Base-by-base conservation (phyloP, 2,797 vertebrate species). In the Streptopelia turtur region DNA sequence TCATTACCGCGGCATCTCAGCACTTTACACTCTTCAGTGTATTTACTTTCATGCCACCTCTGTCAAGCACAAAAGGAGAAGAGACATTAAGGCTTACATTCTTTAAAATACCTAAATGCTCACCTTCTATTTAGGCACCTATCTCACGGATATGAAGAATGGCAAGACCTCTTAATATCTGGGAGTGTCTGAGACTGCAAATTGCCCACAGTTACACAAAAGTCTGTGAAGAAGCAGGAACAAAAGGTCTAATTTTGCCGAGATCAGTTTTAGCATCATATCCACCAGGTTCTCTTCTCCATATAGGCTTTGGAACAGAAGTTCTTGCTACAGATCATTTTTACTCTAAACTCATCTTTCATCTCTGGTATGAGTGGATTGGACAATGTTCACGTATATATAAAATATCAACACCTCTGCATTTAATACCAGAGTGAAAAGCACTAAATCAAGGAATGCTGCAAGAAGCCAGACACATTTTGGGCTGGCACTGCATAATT, bases 51-150 rank as follows among this genome's bases (percentile, higher is more conserved):
- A 91, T 71, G 94, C 83, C 66, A 94, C 93, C 87, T 92, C 95
- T 92, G 87, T 95, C 96, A 97, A 93, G 94, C 89, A 95, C 95
- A 94, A 94, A 95, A 89, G 95, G 55, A 95, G 93, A 78, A 71
- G 71, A 96, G 89, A 95, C 56, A 94, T 93, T 80, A 47, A 95
- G 77, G 82, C 80, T 93, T 90, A 50, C 92, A 85, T 89, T 95
- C 93, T 90, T 94, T 74, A 94, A 95, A 97, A 88, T 55, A 75
- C 75, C 39, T 72, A 60, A 92, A 43, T 53, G 35, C 47, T 92
- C 83, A 84, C 66, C 81, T 72, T 85, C 79, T 56, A 17, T 72
- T 79, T 59, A 93, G 77, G 63, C 43, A 87, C 74, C 92, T 56
- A 17, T 52, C 66, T 84, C 87, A 60, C 70, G 28, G 37, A 68